Evolutionary conservation across 2,113 vertebrate species (phyloP), one percentile per base, ranked within the genome.

Genomic region (Motacilla tschutschensis): DNA sequence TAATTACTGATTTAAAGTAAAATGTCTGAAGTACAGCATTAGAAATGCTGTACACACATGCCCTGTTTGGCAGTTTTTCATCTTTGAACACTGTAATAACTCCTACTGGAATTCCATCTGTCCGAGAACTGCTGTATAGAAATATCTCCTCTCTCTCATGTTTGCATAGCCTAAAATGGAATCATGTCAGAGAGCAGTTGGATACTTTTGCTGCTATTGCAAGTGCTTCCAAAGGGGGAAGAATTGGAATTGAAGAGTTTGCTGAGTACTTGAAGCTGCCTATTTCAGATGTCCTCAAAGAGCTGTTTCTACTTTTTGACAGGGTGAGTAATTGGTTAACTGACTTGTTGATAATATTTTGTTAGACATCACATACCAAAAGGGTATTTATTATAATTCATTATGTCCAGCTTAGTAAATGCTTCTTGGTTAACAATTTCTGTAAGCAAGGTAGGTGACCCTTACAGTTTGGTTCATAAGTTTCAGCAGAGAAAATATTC

Each of bases 281-380:
- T 6, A 48, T 99, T 79, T 98, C 94, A 17, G 97, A 98, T 28
- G 95, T 96, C 58, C 97, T 99, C 14, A 95, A 90, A 92, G 98
- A 99, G 85, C 97, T 99, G 63, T 99, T 99, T 88, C 84, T 97
- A 12, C 97, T 99, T 76, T 99, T 99, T 81, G 99, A 99, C 96
- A 97, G 99, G 98, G 99, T 99, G 94, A 92, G 98, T 95, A 88
- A 41, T 57, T 62, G 55, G 6, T 67, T 82, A 71, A 66, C 14
- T 58, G 40, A 38, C 31, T 64, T 66, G 14, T 46, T 83, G 31
- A 53, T 51, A 40, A 18, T 25, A 51, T 65, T 82, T 70, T 82
- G 11, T 53, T 91, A 51, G 41, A 63, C 84, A 53, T 63, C 17
- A 51, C 2, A 0, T 73, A 9, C 36, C 25, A 14, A 62, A 83